Conservation (phyloP, 1,140 invertebrate species). For the Sycophaga agraensis region DNA sequence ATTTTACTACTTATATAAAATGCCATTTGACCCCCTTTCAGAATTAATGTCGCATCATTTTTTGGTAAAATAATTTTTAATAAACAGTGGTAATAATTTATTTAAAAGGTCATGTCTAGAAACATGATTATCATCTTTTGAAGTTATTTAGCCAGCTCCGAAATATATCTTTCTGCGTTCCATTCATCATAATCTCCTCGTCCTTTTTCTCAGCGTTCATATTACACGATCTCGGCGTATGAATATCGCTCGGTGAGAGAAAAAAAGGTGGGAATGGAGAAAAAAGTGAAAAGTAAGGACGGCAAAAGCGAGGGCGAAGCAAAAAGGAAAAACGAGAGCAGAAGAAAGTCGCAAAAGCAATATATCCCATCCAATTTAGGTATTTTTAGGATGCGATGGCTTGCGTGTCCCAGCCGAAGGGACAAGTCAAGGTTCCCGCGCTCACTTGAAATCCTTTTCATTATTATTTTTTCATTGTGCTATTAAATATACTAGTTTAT, state of each 20-base stretch:
- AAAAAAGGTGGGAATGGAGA: not conserved
- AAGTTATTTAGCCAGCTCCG: not conserved
- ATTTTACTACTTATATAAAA: too few species aligned
- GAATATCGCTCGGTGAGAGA: slow-evolving; percentile 2
- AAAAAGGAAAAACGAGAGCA: not conserved
- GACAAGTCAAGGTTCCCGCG: not conserved
- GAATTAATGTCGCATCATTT: too few species aligned
- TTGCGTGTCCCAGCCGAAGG: not conserved
- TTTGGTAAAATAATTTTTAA: too few species aligned
- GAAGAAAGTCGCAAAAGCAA: slow-evolving; percentile 5
- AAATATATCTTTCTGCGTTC: slow-evolving; percentile 1
- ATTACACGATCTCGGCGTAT: slow-evolving; percentile 9
- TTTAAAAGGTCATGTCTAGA: too few species aligned
- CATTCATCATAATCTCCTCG: slow-evolving; percentile 4
- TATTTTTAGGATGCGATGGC: not conserved
- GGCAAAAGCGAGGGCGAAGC: too few species aligned
- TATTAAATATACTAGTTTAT: slow-evolving; percentile 4
- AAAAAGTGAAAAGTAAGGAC: not conserved
- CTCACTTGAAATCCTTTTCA: too few species aligned
- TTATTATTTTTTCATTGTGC: too few species aligned
- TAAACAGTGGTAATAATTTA: too few species aligned
- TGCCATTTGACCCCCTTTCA: too few species aligned
- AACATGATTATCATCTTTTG: not conserved
- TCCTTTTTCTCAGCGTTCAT: slow-evolving; percentile 3
- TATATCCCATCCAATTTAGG: slow-evolving; percentile 16